A percentile compares a stretch with the other conserved stretches of the same genome.
Conservation (phyloP, 1,140 invertebrate species). For the Phymorhynchus buccinoides region DNA sequence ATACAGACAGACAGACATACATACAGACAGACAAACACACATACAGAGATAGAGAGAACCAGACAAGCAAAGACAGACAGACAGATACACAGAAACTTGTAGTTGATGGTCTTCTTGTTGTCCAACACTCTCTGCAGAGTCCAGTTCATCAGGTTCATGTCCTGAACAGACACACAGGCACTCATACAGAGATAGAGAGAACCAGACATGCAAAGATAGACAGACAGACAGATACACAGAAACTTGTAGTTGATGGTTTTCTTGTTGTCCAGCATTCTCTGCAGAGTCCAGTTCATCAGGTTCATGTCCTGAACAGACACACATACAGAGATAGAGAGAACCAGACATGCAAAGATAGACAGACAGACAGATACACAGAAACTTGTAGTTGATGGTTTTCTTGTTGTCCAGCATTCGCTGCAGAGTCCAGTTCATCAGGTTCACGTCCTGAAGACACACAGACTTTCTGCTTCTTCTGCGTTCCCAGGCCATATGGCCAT, state of each 20-base stretch:
- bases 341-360: background rate
- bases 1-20: no score
- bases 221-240: background rate
- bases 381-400: constrained; percentile 32
- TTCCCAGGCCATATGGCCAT: no score
- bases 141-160: constrained; percentile 66
- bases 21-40: no score
- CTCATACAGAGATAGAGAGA: background rate
- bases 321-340: background rate
- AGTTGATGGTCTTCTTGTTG: constrained; percentile 47
- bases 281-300: constrained; percentile 65
- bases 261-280: constrained; percentile 62
- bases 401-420: constrained; percentile 64
- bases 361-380: no score
- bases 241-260: constrained; percentile 36
- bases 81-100: constrained; percentile 38
- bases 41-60: no score
- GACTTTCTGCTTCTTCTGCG: no score
- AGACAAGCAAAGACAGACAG: no score
- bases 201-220: background rate
- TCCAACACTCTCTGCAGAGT: constrained; percentile 63
- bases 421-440: constrained; percentile 65
- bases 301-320: constrained; percentile 58
- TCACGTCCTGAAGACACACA: constrained; percentile 56
- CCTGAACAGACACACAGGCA: constrained; percentile 46